phyloP scores from a whole-genome alignment of 2,113 vertebrate genomes.

The Cynoglossus semilaevis region DNA sequence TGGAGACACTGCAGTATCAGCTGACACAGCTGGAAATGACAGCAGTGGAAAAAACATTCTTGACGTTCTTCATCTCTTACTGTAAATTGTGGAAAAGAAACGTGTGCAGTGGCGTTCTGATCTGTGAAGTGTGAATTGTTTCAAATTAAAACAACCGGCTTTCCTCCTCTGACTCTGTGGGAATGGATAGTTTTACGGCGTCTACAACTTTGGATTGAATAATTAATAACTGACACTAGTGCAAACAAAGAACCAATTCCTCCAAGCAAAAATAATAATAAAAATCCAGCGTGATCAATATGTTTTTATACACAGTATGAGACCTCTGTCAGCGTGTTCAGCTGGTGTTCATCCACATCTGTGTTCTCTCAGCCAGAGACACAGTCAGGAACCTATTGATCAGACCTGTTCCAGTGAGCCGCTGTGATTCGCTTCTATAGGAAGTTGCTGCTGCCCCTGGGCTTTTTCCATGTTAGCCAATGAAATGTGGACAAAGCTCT shows the following conservation, averaged over 20 bases:
- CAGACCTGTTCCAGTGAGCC: constrained; percentile 52
- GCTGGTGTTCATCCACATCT: constrained; percentile 43
- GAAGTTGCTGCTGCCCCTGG: constrained; percentile 57
- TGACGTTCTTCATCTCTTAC: constrained; percentile 16
- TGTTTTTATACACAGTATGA: constrained; percentile 7
- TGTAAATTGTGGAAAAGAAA: constrained; percentile 42
- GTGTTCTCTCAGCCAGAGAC: constrained; percentile 48
- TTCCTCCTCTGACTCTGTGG: too few species aligned
- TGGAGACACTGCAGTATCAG: constrained; percentile 32
- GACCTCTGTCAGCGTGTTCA: constrained; percentile 35
- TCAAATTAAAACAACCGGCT: constrained; percentile 4
- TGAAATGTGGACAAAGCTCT: constrained; percentile 55
- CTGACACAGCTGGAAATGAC: constrained; percentile 39
- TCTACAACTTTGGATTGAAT: too few species aligned
- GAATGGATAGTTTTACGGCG: too few species aligned
- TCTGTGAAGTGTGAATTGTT: constrained; percentile 12
- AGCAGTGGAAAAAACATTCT: constrained; percentile 36
- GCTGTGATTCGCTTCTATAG: constrained; percentile 73
- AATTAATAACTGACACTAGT: too few species aligned
- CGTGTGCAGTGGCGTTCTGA: too few species aligned
- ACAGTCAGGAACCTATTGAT: constrained; percentile 62
- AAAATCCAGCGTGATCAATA: too few species aligned
- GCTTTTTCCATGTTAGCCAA: constrained; percentile 78
- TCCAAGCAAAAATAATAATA: too few species aligned
- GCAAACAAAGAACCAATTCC: too few species aligned